Evolutionary conservation across 2,113 vertebrate species (phyloP).

Genomic region (Crotalus tigris): DNA sequence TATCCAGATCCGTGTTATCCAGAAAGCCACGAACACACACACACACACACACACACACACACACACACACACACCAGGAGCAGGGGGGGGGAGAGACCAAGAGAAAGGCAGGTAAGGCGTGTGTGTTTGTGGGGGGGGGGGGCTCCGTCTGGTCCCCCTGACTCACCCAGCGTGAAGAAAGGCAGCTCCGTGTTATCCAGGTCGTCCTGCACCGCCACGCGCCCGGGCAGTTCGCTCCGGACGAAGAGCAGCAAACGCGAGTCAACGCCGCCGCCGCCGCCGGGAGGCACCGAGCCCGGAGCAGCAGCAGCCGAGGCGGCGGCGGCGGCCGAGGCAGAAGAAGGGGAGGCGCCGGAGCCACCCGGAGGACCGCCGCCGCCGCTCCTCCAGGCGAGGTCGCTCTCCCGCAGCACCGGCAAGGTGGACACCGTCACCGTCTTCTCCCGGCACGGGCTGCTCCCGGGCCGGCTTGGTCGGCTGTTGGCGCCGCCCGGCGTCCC

Average conservation of each 20-base stretch:
- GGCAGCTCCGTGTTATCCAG: constrained; percentile 98
- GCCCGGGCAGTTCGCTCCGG: constrained; percentile 91
- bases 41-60: no score
- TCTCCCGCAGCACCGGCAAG: constrained; percentile 89
- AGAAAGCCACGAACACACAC: no score
- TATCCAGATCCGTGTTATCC: no score
- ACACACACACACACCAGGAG: not conserved
- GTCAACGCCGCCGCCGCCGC: constrained; percentile 68
- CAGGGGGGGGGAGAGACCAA: no score
- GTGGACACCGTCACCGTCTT: constrained; percentile 94
- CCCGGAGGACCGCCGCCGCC: constrained; percentile 68
- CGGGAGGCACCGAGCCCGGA: constrained; percentile 23
- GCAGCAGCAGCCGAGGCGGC: not conserved
- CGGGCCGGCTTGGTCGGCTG: constrained; percentile 29
- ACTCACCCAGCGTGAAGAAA: not conserved
- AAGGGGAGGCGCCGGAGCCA: constrained; percentile 66
- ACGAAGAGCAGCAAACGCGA: constrained; percentile 92
- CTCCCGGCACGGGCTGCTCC: constrained; percentile 76
- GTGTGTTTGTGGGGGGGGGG: no score
- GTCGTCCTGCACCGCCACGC: constrained; percentile 94
- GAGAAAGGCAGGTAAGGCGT: no score
- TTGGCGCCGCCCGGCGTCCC: constrained; percentile 45
- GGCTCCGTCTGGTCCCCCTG: no score
- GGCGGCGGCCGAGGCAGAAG: not conserved
- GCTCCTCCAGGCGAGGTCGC: constrained; percentile 91